A percentile compares a stretch with the other conserved stretches of the same genome.
Evolutionary conservation across 2,113 vertebrate species (phyloP).

Genomic region (Rhynchomys soricoides): DNA sequence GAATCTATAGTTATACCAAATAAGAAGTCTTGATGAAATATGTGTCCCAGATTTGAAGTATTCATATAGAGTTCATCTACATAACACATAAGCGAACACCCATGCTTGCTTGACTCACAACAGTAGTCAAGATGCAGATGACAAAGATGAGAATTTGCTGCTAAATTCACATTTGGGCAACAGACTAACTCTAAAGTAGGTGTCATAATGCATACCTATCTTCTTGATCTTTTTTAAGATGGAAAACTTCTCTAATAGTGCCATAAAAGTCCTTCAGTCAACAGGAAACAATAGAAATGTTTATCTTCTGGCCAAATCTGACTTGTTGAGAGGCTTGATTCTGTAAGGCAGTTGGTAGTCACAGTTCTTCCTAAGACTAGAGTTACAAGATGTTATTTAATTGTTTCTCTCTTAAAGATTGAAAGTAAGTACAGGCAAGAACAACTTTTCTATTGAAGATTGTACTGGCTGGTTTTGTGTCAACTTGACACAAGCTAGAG

Average conservation of each 20-base stretch:
- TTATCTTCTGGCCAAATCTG: background rate
- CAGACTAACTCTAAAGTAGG: background rate
- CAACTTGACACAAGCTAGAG: too few species aligned
- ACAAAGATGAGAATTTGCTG: background rate
- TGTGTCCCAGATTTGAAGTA: background rate
- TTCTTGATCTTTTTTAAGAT: background rate
- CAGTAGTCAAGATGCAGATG: background rate
- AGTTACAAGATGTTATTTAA: background rate
- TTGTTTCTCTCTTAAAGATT: background rate
- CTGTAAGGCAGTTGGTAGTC: background rate
- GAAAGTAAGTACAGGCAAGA: slow-evolving; percentile 22
- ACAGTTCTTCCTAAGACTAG: background rate
- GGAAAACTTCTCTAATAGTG: slow-evolving; percentile 14
- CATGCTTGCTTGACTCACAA: background rate
- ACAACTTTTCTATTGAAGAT: background rate
- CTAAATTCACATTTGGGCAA: background rate
- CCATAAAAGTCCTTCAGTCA: background rate
- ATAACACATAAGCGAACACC: background rate
- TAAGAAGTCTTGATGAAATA: background rate
- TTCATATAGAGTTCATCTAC: background rate
- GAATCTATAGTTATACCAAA: slow-evolving; percentile 30
- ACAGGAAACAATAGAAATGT: slow-evolving; percentile 1
- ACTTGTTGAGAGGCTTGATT: slow-evolving; percentile 16
- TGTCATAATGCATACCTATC: background rate
- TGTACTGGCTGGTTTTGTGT: too few species aligned